Evolutionary conservation across 2,113 vertebrate species (phyloP), one percentile per base, ranked within the genome.

Genomic region (Trematomus loennbergii): DNA sequence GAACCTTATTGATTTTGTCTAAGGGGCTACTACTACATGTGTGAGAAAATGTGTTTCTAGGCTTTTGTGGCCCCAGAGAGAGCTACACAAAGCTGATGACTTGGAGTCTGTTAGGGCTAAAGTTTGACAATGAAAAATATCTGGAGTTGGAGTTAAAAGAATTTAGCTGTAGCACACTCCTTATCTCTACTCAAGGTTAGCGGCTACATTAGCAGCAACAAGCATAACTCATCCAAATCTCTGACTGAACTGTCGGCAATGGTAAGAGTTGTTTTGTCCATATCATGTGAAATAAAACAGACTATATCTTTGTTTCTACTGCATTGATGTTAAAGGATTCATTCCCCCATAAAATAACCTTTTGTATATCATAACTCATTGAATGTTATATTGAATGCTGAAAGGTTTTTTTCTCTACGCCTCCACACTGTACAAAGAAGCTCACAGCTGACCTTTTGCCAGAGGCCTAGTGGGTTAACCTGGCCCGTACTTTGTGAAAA

Each of bases 371-470:
- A 40, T 40, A 40, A 40, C 36, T 40, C 36, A 40, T 40, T 3
- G 29, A 29, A 29, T 29, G 29, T 29, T 29, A 29, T 29, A 29
- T 29, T 29, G 29, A 29, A 4, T 29, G 4, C 29, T 29, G 4
- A 29, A 29, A 29, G 29, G 29, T 4, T 4, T 29, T 29, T 29
- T 29, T 29, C 29, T 29, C 29, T 29, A 29, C 29, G 29, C 29
- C 29, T 29, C 29, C 36, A 40, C 36, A 40, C 6, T 40, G 36
- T 40, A 40, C 36, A 40, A 8, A 40, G 36, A 40, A 40, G 36
- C n/a, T 49, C 43, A 59, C 43, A 43, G 59, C 60, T 72, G 18
- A 45, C 8, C 11, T 66, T 72, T 76, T 59, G 5, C 33, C 36
- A 1, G 1, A 18, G 17, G 43, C 11, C 69, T 70, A 57, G 11